These are phyloP conservation scores for Hyla sarda DNA, from an alignment of 2,113 vertebrate genomes.

Conservation along the genomic window DNA sequence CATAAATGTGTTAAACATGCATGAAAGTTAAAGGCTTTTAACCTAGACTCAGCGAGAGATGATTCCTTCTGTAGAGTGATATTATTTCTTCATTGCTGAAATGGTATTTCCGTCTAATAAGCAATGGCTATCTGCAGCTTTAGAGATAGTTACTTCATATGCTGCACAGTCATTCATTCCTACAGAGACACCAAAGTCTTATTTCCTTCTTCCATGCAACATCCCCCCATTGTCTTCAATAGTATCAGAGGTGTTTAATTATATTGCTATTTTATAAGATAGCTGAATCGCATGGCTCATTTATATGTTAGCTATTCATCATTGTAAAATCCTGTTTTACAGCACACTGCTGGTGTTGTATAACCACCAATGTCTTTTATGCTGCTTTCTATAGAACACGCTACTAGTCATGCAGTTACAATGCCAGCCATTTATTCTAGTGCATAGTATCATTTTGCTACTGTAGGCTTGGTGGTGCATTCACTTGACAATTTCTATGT, in stretches of 20 bases:
- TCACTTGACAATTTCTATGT: conserved; percentile 57
- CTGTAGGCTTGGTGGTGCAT: not conserved
- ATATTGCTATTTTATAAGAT: conserved; percentile 19
- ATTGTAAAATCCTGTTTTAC: conserved; percentile 61
- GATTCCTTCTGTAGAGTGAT: not conserved
- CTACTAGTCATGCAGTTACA: not conserved
- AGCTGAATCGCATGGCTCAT: conserved; percentile 54
- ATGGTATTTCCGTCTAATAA: not conserved
- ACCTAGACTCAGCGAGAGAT: not conserved
- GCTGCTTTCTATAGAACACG: not conserved
- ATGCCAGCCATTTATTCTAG: not conserved
- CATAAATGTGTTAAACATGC: no score
- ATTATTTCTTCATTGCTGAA: not conserved
- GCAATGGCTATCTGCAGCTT: not conserved
- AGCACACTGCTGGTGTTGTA: not conserved
- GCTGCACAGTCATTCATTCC: conserved; percentile 35
- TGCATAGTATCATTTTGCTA: not conserved
- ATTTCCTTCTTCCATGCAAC: conserved; percentile 53
- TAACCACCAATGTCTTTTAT: not conserved
- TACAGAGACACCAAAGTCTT: conserved; percentile 3
- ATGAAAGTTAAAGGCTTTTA: not conserved
- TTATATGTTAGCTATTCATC: conserved; percentile 63
- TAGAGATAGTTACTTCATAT: conserved; percentile 15
- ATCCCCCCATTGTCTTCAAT: conserved; percentile 63
- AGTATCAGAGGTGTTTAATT: conserved; percentile 62